A percentile compares a stretch with the other conserved stretches of the same genome.
Conservation (phyloP, 2,113 vertebrate species). For the Psettodes erumei region DNA sequence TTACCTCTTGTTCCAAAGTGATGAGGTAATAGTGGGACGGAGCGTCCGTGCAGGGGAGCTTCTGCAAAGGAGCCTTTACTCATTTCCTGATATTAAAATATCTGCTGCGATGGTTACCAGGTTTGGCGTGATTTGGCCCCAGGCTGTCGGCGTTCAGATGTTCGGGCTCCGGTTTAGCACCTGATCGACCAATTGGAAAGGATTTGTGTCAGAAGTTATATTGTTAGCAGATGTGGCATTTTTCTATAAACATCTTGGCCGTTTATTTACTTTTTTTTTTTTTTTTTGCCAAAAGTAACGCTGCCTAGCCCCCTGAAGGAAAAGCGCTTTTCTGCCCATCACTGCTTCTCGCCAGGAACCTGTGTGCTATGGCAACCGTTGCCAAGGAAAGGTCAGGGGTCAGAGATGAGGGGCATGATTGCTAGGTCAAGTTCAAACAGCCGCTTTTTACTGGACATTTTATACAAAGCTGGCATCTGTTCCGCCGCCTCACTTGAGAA, state of each 20-base stretch:
- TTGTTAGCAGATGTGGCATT: slow-evolving; percentile 53
- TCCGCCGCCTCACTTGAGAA: not conserved
- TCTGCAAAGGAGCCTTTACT: slow-evolving; percentile 17
- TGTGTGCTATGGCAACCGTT: slow-evolving; percentile 86
- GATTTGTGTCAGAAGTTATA: slow-evolving; percentile 38
- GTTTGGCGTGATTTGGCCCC: slow-evolving; percentile 35
- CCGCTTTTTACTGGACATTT: slow-evolving; percentile 17
- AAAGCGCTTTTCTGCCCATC: not conserved
- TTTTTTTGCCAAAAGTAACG: not conserved
- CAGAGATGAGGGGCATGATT: slow-evolving; percentile 67
- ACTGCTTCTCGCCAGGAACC: slow-evolving; percentile 71
- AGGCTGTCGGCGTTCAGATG: slow-evolving; percentile 33
- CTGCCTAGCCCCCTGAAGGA: not conserved
- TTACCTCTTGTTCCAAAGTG: slow-evolving; percentile 42
- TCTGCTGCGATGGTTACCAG: slow-evolving; percentile 62
- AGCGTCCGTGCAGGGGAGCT: slow-evolving; percentile 40
- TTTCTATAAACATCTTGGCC: slow-evolving; percentile 20
- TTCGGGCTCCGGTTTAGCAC: slow-evolving; percentile 26
- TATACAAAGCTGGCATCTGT: slow-evolving; percentile 20
- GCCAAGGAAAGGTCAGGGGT: slow-evolving; percentile 76
- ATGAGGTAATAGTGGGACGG: slow-evolving; percentile 47
- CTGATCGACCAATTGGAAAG: slow-evolving; percentile 23
- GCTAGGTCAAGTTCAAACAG: slow-evolving; percentile 24
- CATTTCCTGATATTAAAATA: slow-evolving; percentile 55
- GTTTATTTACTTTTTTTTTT: no score